phyloP scores from a whole-genome alignment of 2,113 vertebrate genomes.

The Melospiza georgiana region DNA sequence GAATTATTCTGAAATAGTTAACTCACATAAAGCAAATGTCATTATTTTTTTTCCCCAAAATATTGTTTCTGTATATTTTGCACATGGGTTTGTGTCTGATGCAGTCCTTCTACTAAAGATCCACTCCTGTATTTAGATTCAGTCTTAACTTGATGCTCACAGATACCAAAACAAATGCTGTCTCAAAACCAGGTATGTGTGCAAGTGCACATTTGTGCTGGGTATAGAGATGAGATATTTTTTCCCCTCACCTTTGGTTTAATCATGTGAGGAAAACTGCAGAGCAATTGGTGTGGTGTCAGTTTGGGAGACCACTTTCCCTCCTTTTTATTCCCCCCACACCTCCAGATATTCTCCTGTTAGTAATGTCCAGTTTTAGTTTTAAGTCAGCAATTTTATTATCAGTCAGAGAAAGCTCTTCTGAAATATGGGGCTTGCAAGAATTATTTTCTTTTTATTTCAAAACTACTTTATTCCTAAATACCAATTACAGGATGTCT shows the following conservation, averaged over 20 bases:
- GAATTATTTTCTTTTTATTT: not conserved
- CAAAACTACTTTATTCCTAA: not conserved
- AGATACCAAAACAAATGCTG: not conserved
- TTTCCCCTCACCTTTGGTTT: not conserved
- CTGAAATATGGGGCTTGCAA: not conserved
- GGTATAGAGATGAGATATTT: too few relatives aligned
- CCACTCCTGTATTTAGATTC: not conserved
- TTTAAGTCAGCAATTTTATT: not conserved
- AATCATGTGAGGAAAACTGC: not conserved
- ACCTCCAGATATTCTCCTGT: not conserved
- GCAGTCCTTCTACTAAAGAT: not conserved
- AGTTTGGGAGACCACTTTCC: not conserved
- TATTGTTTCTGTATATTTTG: not conserved
- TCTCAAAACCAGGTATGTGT: not conserved
- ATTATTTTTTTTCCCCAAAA: not conserved
- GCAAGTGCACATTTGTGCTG: not conserved
- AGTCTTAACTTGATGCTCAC: not conserved
- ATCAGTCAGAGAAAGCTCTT: not conserved
- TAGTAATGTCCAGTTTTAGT: accelerated
- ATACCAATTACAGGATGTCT: not conserved
- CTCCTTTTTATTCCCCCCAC: not conserved
- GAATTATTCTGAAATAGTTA: not conserved
- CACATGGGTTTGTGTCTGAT: not conserved
- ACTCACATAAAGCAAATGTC: not conserved
- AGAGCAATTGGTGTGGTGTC: not conserved